These are phyloP conservation scores for Patiria pectinifera DNA, from an alignment of 53 echinoderm and acorn worm species.

Conservation along the genomic window DNA sequence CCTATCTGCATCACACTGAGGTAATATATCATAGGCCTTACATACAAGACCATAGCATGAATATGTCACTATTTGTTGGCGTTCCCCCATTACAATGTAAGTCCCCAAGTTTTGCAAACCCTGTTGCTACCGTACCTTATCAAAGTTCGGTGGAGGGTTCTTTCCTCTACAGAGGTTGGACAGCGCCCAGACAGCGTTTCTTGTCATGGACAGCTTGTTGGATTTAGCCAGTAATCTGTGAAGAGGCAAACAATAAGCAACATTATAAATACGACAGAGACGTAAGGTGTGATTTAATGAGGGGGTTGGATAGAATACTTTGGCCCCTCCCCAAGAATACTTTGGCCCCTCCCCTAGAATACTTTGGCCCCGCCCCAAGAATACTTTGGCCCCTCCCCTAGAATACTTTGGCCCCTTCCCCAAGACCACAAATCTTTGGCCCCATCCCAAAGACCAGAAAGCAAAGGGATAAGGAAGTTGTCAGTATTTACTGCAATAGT, in stretches of 20 bases:
- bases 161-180: constrained; percentile 98
- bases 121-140: constrained; percentile 67
- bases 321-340: neutral
- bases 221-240: constrained; percentile 91
- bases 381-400: neutral
- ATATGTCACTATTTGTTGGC: too few relatives aligned
- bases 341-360: too few relatives aligned
- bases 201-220: constrained; percentile 94
- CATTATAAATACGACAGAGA: neutral
- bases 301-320: too few relatives aligned
- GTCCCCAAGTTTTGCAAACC: neutral
- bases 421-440: neutral
- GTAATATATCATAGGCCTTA: too few relatives aligned
- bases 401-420: too few relatives aligned
- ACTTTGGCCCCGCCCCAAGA: neutral
- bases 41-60: too few relatives aligned
- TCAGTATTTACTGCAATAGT: constrained; percentile 86
- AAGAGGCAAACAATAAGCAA: neutral
- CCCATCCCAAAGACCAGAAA: too few relatives aligned
- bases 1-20: too few relatives aligned
- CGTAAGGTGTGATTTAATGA: neutral
- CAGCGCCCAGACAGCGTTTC: constrained; percentile 99
- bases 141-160: constrained; percentile 96
- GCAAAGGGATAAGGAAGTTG: neutral
- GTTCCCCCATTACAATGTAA: too few relatives aligned